Conservation (phyloP, 2,797 vertebrate genomes). For the Myripristis jacobus region DNA sequence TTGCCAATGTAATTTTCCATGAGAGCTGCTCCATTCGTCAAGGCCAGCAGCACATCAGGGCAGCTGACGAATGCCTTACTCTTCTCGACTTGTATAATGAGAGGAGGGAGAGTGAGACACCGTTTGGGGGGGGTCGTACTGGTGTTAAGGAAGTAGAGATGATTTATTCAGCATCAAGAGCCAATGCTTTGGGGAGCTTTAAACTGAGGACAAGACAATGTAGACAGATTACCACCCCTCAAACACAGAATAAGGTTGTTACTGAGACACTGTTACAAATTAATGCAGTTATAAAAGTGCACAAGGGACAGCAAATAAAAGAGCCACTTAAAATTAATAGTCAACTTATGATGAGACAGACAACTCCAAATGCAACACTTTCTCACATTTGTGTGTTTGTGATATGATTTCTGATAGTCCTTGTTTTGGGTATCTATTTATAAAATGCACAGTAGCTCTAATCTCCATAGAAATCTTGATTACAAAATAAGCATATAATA, state of each 20-base stretch:
- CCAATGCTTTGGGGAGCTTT: conserved; percentile 72
- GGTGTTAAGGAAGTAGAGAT: conserved; percentile 68
- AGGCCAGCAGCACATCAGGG: conserved; percentile 72
- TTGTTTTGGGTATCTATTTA: neutral
- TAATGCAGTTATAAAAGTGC: conserved; percentile 42
- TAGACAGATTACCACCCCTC: conserved; percentile 57
- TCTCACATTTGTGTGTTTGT: neutral
- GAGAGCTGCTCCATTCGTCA: conserved; percentile 81
- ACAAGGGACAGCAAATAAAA: conserved; percentile 6
- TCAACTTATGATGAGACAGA: conserved; percentile 14
- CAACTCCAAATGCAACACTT: conserved; percentile 1
- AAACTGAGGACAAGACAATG: conserved; percentile 66
- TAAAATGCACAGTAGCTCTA: neutral
- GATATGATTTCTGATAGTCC: too few species aligned
- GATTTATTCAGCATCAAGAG: conserved; percentile 76
- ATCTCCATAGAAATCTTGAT: neutral
- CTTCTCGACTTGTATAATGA: conserved; percentile 78
- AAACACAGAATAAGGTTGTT: conserved; percentile 42
- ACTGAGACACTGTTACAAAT: conserved; percentile 52
- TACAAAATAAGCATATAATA: neutral
- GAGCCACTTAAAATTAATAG: conserved; percentile 38
- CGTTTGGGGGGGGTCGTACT: conserved; percentile 70
- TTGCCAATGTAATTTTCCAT: conserved; percentile 80
- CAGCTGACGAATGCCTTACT: conserved; percentile 76
- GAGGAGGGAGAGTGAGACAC: conserved; percentile 73